These are phyloP conservation scores for Dissostichus mawsoni DNA, from an alignment of 2,113 vertebrate genomes.

Conservation along the genomic window DNA sequence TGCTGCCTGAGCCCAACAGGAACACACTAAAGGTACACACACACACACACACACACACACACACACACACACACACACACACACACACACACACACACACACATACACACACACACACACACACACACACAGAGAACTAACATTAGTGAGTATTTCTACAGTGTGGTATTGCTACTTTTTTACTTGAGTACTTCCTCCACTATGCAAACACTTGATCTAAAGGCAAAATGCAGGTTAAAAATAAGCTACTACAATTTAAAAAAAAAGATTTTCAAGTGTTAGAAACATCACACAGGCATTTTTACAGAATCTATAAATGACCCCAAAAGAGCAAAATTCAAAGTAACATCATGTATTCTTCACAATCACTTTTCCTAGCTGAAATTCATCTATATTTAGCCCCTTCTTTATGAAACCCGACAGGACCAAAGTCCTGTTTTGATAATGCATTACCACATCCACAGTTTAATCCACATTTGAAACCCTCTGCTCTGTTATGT, in stretches of 20 bases:
- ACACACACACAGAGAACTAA: not conserved
- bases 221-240: too few relatives aligned
- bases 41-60: conserved; percentile 14
- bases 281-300: not conserved
- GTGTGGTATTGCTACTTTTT: not conserved
- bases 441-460: conserved; percentile 11
- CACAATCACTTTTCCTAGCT: conserved; percentile 2
- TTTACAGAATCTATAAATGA: not conserved
- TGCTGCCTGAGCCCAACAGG: conserved; percentile 92
- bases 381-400: conserved; percentile 5
- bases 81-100: not conserved
- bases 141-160: not conserved
- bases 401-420: not conserved
- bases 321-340: not conserved
- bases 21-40: conserved; percentile 89
- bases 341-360: not conserved
- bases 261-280: too few relatives aligned
- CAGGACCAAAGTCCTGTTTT: conserved; percentile 17
- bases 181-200: not conserved
- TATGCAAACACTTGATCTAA: too few relatives aligned
- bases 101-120: conserved; percentile 8
- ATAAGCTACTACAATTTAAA: too few relatives aligned
- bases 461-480: conserved; percentile 36
- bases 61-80: not conserved
- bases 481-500: conserved; percentile 52